Evolutionary conservation across 2,797 vertebrate species (phyloP).

Genomic region (Podargus strigoides): DNA sequence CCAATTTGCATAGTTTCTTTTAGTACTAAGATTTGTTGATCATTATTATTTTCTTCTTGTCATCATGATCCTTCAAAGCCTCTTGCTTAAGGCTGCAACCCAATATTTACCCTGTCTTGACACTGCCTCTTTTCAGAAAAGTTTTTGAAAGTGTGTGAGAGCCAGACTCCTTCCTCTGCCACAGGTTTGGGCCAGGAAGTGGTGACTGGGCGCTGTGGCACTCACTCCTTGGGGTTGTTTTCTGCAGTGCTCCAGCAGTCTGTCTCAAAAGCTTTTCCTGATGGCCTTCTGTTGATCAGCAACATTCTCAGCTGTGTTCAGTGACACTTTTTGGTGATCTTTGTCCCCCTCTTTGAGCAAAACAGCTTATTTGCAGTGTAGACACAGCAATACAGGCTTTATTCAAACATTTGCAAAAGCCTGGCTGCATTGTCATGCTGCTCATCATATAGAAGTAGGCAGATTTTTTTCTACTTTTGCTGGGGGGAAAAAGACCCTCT

Average conservation of each 20-base stretch:
- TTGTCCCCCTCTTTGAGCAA: neutral
- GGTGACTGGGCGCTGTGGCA: neutral
- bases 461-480: neutral
- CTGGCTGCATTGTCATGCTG: neutral
- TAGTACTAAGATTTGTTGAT: neutral
- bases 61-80: neutral
- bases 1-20: neutral
- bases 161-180: neutral
- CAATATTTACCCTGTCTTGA: neutral
- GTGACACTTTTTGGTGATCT: neutral
- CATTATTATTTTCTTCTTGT: neutral
- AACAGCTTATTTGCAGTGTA: neutral
- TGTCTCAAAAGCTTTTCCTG: neutral
- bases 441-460: neutral
- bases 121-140: neutral
- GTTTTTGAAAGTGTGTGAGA: neutral
- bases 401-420: neutral
- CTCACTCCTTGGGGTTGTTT: neutral
- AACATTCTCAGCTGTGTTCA: neutral
- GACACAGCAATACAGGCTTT: neutral
- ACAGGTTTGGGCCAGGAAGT: neutral
- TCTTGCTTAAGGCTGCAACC: neutral
- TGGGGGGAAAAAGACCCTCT: neutral
- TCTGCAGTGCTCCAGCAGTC: neutral
- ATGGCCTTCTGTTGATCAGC: neutral